A percentile compares a stretch with the other conserved stretches of the same genome.
phyloP scores from a whole-genome alignment of 2,888 invertebrate genomes.

The Pandemis corylana region DNA sequence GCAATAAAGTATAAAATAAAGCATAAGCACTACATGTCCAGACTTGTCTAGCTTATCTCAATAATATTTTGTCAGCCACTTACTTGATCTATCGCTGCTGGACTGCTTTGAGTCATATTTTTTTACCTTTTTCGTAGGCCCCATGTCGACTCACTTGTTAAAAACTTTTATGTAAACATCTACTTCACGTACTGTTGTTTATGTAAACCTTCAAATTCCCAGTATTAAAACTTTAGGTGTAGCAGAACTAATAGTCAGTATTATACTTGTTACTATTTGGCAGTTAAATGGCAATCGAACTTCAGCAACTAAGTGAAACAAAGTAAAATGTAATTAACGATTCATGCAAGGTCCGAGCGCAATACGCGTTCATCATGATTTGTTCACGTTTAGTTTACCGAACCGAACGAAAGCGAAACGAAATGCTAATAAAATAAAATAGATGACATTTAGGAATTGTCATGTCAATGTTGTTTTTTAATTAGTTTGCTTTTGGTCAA shows the following conservation, averaged over 20 bases:
- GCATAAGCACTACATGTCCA: neutral
- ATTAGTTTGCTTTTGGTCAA: too few relatives aligned
- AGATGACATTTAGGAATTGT: too few relatives aligned
- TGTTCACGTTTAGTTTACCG: too few relatives aligned
- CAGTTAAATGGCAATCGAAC: neutral
- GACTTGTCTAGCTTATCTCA: neutral
- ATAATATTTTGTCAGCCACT: constrained; percentile 36
- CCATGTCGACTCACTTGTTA: constrained; percentile 59
- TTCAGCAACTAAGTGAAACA: too few relatives aligned
- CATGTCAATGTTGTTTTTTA: too few relatives aligned
- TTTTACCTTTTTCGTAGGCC: constrained; percentile 79
- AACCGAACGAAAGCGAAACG: too few relatives aligned
- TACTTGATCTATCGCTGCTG: constrained; percentile 76
- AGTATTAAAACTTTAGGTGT: neutral
- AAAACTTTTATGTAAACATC: constrained; percentile 7
- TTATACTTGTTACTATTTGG: neutral
- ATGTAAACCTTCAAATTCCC: neutral
- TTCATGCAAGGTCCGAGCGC: too few relatives aligned
- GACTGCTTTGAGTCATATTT: constrained; percentile 76
- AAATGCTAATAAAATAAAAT: too few relatives aligned
- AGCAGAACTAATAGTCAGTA: neutral
- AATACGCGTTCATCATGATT: too few relatives aligned
- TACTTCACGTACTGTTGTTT: neutral
- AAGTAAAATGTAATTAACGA: too few relatives aligned
- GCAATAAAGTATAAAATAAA: neutral